Base-by-base conservation (phyloP, 2,113 vertebrate species). In the Clarias batrachus region DNA sequence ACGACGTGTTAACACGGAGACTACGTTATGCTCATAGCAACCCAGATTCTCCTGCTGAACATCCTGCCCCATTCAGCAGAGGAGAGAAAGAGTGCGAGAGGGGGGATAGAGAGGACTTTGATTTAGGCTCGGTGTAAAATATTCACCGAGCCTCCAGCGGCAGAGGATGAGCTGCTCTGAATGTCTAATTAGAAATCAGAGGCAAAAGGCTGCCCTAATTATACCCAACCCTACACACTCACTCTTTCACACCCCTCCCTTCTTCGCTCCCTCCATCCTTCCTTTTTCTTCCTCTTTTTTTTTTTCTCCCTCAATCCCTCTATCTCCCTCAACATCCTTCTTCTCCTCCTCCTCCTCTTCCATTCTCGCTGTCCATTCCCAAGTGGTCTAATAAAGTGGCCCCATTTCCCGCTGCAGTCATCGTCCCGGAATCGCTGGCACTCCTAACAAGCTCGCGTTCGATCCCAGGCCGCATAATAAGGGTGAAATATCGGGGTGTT, bases 171-270 rank as follows among this genome's bases (percentile, higher is more conserved):
- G 83, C 88, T 89, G 88, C 82, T 88, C 88, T 91, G 90, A 91
- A 90, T 92, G 90, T 90, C 89, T 90, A 92, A 90, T 90, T 90
- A 90, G 89, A 88, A 88, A 89, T 87, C 79, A 78, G 86, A 89
- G 81, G 85, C 80, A 89, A 83, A 85, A 87, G 86, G 70, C 86
- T 89, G 87, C 85, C 86, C 87, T 87, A 87, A 90, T 91, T 92
- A 86, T 89, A 84, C 84, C 74, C 83, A 80, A 63, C 57, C 80
- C 82, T 81, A 82, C 70, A 85, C 77, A 91, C 83, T 90, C 83
- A 83, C 79, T 79, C 88, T 87, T 37, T 88, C 68, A 80, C 60
- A 41, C 87, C 85, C 87, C 84, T 79, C 84, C 54, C 59, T 77
- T 30, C 16, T 60, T 41, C 82, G 7, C 56, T 37, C 66, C 27